Base-by-base conservation (phyloP, 2,888 invertebrate species). In the Limenitis camilla region DNA sequence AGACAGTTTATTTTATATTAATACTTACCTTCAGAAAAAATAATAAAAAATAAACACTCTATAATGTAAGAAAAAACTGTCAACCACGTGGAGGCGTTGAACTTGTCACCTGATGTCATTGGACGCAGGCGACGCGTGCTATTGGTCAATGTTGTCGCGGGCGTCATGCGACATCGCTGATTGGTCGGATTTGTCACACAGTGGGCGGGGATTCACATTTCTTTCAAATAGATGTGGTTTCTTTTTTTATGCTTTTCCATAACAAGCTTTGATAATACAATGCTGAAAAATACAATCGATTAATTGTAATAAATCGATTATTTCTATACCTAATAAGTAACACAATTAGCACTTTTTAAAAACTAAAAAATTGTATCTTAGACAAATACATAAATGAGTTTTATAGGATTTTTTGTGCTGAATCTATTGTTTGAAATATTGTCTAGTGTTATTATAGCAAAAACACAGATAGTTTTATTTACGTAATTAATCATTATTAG, bases 61-160 rank as follows among this genome's bases (percentile, higher is more conserved):
- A 32, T 29, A 10, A n/a, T 10, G 1, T 9, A 10, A 42, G 10
- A 56, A 51, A 52, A 11, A 56, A 56, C 45, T 36, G 63, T 66
- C 63, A 67, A 68, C 72, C 74, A 74, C 69, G 71, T 71, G 71
- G 68, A 81, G 85, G 82, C 81, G 83, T 78, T 71, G 72, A 81
- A 79, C 70, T 69, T 85, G 86, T 87, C 85, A 84, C 80, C 70
- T 70, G 67, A 72, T 84, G 86, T 86, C 86, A 84, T 81, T 87
- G 86, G 86, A 69, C 63, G 71, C 68, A 60, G 58, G 68, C 77
- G 77, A 77, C 78, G 74, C 63, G 48, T 64, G 60, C 66, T 52
- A 84, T 86, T 84, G 85, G 85, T 62, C 55, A 66, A 52, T 60
- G 61, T 45, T 86, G 87, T 86, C 87, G 78, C 85, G 75, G 81